Conservation (phyloP, 2,888 invertebrate species). For the Agriopis leucophaearia region DNA sequence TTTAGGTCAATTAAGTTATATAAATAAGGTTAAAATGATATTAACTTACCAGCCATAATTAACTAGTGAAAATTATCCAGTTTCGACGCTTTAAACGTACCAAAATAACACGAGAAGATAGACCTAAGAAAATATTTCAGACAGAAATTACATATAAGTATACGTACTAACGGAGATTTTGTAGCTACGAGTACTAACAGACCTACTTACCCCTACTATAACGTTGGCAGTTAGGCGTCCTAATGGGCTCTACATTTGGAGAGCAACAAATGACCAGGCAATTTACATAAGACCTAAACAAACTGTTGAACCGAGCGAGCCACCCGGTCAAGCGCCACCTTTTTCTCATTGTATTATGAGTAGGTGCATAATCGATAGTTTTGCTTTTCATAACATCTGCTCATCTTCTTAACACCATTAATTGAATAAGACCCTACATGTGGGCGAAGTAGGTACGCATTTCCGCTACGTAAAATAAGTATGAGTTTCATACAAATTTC, state of each 20-base stretch:
- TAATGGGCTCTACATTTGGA: constrained; percentile 9
- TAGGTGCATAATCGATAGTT: constrained; percentile 46
- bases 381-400: constrained; percentile 13
- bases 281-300: constrained; percentile 43
- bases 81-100: not conserved
- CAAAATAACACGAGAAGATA: not conserved
- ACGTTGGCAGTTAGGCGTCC: constrained; percentile 10
- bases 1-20: too few relatives aligned
- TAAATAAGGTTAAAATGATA: too few relatives aligned
- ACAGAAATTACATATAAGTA: not conserved
- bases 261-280: constrained; percentile 20
- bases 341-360: constrained; percentile 39
- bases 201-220: not conserved
- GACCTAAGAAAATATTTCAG: not conserved
- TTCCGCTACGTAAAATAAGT: too few relatives aligned
- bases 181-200: too few relatives aligned
- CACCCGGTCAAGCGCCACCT: constrained; percentile 18
- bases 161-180: too few relatives aligned
- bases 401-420: constrained; percentile 6
- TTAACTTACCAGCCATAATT: too few relatives aligned
- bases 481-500: too few relatives aligned
- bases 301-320: constrained; percentile 42
- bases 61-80: not conserved
- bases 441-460: too few relatives aligned
- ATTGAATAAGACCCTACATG: too few relatives aligned